Percentiles rank a stretch among this genome's conserved stretches.
Conservation (phyloP, 2,888 invertebrate genomes). For the Phaonia tiefii region DNA sequence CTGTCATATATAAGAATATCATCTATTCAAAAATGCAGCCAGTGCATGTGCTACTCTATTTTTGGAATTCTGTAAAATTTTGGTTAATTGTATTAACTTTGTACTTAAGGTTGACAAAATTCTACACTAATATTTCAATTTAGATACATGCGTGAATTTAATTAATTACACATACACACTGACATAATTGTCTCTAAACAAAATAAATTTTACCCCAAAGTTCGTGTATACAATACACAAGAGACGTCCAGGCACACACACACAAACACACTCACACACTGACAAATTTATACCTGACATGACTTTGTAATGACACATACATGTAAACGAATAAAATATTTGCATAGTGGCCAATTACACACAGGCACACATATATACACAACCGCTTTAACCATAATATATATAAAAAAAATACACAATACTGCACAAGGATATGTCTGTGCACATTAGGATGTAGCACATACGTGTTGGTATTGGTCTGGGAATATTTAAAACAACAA, state of each 20-base stretch:
- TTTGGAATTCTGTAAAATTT: background rate
- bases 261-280: too few relatives aligned
- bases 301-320: slow-evolving; percentile 55
- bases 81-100: background rate
- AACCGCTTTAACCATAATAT: too few relatives aligned
- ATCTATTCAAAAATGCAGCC: background rate
- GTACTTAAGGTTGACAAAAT: too few relatives aligned
- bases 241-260: slow-evolving; percentile 61
- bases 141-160: too few relatives aligned
- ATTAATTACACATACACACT: slow-evolving; percentile 36
- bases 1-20: too few relatives aligned
- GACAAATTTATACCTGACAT: slow-evolving; percentile 59
- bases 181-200: slow-evolving; percentile 16
- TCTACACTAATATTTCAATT: too few relatives aligned
- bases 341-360: too few relatives aligned
- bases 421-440: too few relatives aligned
- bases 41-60: background rate
- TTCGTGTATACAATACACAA: slow-evolving; percentile 54
- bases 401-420: background rate
- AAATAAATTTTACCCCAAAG: slow-evolving; percentile 35
- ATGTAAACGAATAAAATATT: too few relatives aligned
- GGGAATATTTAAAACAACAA: too few relatives aligned
- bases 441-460: too few relatives aligned
- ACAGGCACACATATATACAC: background rate
- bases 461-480: too few relatives aligned